phyloP scores from a whole-genome alignment of 2,888 invertebrate species.

The Atethmia centrago region DNA sequence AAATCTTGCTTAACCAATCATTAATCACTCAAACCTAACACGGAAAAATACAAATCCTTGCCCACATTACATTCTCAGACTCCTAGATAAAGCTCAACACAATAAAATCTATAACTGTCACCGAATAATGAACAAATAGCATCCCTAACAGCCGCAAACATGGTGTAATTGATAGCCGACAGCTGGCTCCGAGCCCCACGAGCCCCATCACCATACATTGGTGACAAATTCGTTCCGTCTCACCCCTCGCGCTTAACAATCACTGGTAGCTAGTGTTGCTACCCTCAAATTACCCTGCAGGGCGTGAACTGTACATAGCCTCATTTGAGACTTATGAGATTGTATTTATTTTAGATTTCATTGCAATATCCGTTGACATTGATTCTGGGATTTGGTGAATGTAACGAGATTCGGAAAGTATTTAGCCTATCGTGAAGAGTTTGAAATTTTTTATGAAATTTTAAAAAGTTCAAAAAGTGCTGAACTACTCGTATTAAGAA shows the following conservation, averaged over 20 bases:
- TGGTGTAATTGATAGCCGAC: constrained; percentile 84
- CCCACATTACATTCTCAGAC: constrained; percentile 12
- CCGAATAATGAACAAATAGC: constrained; percentile 86
- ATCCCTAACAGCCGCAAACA: constrained; percentile 88
- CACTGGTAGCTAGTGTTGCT: constrained; percentile 67
- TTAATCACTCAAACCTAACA: constrained; percentile 9
- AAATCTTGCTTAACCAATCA: constrained; percentile 10
- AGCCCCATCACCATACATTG: constrained; percentile 80
- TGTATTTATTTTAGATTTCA: constrained; percentile 67
- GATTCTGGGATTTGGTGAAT: too few relatives aligned
- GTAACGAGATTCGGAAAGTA: too few relatives aligned
- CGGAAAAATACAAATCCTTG: constrained; percentile 2
- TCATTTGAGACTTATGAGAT: constrained; percentile 72
- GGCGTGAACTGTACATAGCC: constrained; percentile 78
- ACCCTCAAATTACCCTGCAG: constrained; percentile 75
- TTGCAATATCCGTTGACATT: constrained; percentile 28
- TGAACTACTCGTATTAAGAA: too few relatives aligned
- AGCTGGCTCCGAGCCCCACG: constrained; percentile 77
- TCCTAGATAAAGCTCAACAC: constrained; percentile 65
- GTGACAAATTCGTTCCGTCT: constrained; percentile 85
- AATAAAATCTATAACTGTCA: constrained; percentile 85
- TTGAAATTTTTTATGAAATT: too few relatives aligned
- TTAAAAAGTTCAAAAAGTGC: too few relatives aligned
- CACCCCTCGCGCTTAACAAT: constrained; percentile 79
- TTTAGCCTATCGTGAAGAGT: too few relatives aligned